These are phyloP conservation scores for Lymantria dispar DNA, from an alignment of 2,888 invertebrate genomes.

Conservation along the genomic window DNA sequence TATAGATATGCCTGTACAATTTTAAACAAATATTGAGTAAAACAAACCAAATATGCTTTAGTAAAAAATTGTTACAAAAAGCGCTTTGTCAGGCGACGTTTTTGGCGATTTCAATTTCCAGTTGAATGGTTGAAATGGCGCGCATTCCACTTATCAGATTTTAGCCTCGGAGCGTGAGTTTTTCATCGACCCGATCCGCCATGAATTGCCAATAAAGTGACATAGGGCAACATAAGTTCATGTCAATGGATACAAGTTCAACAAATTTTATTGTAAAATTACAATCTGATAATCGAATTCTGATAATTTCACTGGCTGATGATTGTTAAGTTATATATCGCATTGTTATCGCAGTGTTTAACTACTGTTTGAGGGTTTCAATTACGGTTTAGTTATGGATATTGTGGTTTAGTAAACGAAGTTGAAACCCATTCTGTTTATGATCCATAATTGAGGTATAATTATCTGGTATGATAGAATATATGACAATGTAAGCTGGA, in stretches of 20 bases:
- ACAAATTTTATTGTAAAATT: slow-evolving; percentile 32
- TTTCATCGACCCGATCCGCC: slow-evolving; percentile 23
- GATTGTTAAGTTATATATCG: slow-evolving; percentile 7
- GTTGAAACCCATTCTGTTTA: not conserved
- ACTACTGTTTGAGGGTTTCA: not conserved
- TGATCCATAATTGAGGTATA: not conserved
- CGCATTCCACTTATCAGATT: slow-evolving; percentile 47
- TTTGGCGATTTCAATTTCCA: slow-evolving; percentile 28
- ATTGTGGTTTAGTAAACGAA: not conserved
- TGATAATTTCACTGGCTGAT: slow-evolving; percentile 15
- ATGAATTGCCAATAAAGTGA: slow-evolving; percentile 40
- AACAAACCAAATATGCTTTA: too few relatives aligned
- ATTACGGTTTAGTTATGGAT: slow-evolving; percentile 1
- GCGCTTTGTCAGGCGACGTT: slow-evolving; percentile 8
- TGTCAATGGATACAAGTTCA: slow-evolving; percentile 4
- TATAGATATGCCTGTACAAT: too few relatives aligned
- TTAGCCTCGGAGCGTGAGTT: slow-evolving; percentile 31
- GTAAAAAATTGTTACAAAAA: slow-evolving; percentile 4
- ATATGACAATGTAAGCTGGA: not conserved
- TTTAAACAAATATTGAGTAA: too few relatives aligned
- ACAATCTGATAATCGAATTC: slow-evolving; percentile 27
- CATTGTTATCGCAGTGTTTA: not conserved
- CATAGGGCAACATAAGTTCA: slow-evolving; percentile 13
- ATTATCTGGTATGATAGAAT: not conserved
- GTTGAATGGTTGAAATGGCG: slow-evolving; percentile 20